Conservation (phyloP, 2,888 invertebrate species). For the Hyposoter didymator region DNA sequence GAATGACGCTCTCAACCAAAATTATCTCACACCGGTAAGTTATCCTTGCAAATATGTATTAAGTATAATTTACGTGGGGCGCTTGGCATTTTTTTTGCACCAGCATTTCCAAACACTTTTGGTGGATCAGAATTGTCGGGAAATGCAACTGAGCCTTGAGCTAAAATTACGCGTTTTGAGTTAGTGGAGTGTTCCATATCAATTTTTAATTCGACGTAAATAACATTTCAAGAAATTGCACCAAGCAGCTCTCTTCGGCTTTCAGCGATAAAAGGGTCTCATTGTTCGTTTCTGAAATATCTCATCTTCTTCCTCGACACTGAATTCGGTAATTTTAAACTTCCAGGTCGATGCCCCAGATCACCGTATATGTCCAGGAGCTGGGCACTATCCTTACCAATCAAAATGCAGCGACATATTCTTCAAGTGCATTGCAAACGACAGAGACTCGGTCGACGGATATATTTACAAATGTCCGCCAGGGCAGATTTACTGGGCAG, state of each 20-base stretch:
- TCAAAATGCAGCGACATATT: slow-evolving; percentile 88
- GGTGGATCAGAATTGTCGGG: too few species aligned
- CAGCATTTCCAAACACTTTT: neutral
- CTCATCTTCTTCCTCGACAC: neutral
- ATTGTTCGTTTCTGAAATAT: too few species aligned
- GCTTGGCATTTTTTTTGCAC: neutral
- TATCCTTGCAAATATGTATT: neutral
- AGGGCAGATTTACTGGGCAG: slow-evolving; percentile 89
- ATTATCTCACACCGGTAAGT: slow-evolving; percentile 87
- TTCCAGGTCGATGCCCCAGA: slow-evolving; percentile 87
- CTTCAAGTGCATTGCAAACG: slow-evolving; percentile 87
- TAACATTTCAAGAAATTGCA: too few species aligned
- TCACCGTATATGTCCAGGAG: slow-evolving; percentile 86
- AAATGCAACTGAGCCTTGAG: too few species aligned
- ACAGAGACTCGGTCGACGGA: slow-evolving; percentile 86
- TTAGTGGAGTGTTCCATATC: too few species aligned
- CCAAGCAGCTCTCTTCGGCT: too few species aligned
- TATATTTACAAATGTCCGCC: slow-evolving; percentile 90
- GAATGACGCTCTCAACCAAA: slow-evolving; percentile 85
- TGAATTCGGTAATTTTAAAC: slow-evolving; percentile 77
- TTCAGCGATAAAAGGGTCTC: too few species aligned
- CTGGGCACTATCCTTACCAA: slow-evolving; percentile 88
- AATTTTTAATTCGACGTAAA: too few species aligned
- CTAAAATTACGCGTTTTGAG: too few species aligned
- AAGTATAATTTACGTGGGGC: neutral